Percentiles rank a stretch among this genome's conserved stretches.
Conservation (phyloP, 2,888 invertebrate species). For the Nomada goodeniana region DNA sequence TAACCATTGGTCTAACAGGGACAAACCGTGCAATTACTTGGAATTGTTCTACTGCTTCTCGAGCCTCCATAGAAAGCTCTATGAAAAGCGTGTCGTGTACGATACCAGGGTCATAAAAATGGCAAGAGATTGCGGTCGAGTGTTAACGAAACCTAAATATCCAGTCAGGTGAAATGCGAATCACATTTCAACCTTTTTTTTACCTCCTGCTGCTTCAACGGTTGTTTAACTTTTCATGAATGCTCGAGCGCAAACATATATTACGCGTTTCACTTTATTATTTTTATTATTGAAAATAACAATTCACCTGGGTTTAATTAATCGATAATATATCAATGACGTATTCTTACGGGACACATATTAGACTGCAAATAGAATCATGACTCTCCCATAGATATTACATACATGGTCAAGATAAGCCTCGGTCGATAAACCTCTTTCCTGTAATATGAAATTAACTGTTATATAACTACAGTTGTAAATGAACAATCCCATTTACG, state of each 20-base stretch:
- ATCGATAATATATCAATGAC: too few species aligned
- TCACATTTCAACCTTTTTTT: not conserved
- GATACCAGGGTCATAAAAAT: conserved; percentile 23
- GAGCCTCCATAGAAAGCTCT: not conserved
- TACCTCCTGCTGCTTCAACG: too few species aligned
- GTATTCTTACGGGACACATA: too few species aligned
- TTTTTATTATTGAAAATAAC: not conserved
- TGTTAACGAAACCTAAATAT: conserved; percentile 25
- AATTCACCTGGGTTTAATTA: not conserved
- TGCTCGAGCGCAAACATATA: not conserved
- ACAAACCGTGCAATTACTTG: not conserved
- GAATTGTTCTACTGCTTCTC: not conserved
- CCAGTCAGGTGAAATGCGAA: conserved; percentile 2
- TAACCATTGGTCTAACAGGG: too few species aligned
- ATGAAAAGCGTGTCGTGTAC: not conserved
- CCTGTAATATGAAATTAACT: too few species aligned
- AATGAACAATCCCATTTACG: too few species aligned
- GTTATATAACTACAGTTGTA: too few species aligned
- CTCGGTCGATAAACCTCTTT: too few species aligned
- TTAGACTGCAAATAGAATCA: too few species aligned
- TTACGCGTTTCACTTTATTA: not conserved
- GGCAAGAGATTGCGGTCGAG: conserved; percentile 1
- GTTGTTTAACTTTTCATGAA: not conserved
- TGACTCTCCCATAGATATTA: too few species aligned
- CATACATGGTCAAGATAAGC: too few species aligned